Percentiles rank a stretch among this genome's conserved stretches.
These are phyloP conservation scores for Echeneis naucrates DNA, from an alignment of 2,797 vertebrate genomes.

Conservation along the genomic window DNA sequence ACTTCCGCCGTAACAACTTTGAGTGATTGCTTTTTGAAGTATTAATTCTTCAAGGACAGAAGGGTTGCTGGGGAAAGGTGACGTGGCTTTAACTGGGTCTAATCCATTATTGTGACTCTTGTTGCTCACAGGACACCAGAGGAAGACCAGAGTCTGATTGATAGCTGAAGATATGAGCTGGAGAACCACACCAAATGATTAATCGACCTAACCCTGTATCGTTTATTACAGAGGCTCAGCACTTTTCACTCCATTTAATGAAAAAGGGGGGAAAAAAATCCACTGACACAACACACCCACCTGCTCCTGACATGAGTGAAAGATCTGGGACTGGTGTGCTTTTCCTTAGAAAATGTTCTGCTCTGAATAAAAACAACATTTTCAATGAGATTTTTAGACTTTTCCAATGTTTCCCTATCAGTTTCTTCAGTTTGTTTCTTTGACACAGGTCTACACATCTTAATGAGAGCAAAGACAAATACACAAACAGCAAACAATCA, in stretches of 20 bases:
- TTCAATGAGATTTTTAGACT: neutral
- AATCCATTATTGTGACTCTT: constrained; percentile 51
- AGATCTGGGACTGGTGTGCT: constrained; percentile 2
- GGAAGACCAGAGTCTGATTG: constrained; percentile 51
- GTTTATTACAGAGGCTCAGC: constrained; percentile 51
- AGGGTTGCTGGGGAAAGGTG: constrained; percentile 52
- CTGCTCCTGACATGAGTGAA: constrained; percentile 15
- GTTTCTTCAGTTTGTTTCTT: neutral
- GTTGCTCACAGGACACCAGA: constrained; percentile 47
- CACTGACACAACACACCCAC: neutral
- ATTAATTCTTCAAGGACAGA: neutral
- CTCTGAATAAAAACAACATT: constrained; percentile 27
- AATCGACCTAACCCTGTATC: constrained; percentile 42
- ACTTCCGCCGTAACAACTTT: constrained; percentile 8
- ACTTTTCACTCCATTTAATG: constrained; percentile 59
- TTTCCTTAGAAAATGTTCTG: constrained; percentile 19
- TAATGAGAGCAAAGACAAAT: neutral
- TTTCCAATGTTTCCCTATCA: neutral
- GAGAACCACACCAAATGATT: constrained; percentile 64
- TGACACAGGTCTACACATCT: neutral
- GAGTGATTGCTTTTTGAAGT: constrained; percentile 32
- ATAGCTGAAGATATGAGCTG: constrained; percentile 51
- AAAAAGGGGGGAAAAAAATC: constrained; percentile 13
- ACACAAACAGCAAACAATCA: neutral
- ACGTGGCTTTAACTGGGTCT: constrained; percentile 26